Conservation (phyloP, 2,797 vertebrate genomes). For the Cirrhinus molitorella region DNA sequence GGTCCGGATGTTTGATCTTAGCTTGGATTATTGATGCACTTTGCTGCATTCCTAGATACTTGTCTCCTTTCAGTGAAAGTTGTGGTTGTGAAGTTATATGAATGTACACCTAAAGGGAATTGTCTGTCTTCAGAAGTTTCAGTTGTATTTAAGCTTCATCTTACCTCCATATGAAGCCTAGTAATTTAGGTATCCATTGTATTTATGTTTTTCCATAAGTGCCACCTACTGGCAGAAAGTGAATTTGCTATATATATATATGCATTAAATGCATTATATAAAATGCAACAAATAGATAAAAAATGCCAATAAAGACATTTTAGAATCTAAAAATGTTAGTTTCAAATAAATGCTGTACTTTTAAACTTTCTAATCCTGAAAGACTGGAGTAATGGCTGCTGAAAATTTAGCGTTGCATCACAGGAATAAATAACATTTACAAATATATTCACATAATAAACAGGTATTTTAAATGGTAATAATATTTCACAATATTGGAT, state of each 20-base stretch:
- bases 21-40: not conserved
- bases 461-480: not conserved
- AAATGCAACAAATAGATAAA: too few species aligned
- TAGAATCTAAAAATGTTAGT: too few species aligned
- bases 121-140: not conserved
- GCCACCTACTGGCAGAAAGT: not conserved
- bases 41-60: not conserved
- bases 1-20: not conserved
- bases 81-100: not conserved
- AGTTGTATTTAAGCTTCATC: not conserved
- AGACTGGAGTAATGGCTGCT: not conserved
- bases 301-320: too few species aligned
- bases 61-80: not conserved
- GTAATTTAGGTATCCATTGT: not conserved
- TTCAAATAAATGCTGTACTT: too few species aligned
- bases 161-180: not conserved
- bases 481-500: not conserved
- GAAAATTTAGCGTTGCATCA: not conserved
- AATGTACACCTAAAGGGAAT: not conserved
- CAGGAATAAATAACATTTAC: not conserved
- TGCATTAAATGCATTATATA: too few species aligned
- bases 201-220: not conserved
- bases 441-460: not conserved
- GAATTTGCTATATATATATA: too few species aligned
- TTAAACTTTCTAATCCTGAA: not conserved